A percentile compares a stretch with the other conserved stretches of the same genome.
Conservation (phyloP, 2,113 vertebrate genomes). For the Meleagris gallopavo region DNA sequence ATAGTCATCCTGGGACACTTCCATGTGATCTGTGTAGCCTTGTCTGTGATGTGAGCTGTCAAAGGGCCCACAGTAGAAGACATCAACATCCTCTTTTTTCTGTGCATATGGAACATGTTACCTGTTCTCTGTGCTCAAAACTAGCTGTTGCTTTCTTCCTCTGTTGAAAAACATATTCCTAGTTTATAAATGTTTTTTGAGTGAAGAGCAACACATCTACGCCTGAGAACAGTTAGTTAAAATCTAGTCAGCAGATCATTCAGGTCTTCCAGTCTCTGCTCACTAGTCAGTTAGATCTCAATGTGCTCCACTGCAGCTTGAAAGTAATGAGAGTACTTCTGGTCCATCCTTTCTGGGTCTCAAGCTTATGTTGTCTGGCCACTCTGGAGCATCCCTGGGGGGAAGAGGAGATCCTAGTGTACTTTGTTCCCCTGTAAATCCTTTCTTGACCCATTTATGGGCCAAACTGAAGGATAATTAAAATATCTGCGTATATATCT, state of each 20-base stretch:
- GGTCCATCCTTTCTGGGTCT: neutral
- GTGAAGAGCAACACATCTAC: neutral
- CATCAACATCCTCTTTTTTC: neutral
- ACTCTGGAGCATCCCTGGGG: neutral
- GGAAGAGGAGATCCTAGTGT: accelerated
- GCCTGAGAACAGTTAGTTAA: neutral
- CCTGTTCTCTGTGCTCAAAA: neutral
- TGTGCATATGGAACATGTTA: neutral
- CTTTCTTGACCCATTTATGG: neutral
- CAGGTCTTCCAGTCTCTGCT: neutral
- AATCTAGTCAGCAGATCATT: neutral
- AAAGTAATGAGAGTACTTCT: accelerated
- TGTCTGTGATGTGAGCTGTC: neutral
- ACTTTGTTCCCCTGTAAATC: neutral
- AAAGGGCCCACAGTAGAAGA: neutral
- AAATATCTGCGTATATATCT: too few species aligned
- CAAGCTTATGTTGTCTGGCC: neutral
- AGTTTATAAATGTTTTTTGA: neutral
- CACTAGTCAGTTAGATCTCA: neutral
- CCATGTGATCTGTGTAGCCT: neutral
- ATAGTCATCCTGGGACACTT: neutral
- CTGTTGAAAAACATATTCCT: neutral
- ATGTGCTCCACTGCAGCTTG: neutral
- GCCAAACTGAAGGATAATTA: neutral
- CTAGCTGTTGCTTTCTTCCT: neutral